phyloP scores from a whole-genome alignment of 2,797 vertebrate genomes.

The Xenopus petersii region DNA sequence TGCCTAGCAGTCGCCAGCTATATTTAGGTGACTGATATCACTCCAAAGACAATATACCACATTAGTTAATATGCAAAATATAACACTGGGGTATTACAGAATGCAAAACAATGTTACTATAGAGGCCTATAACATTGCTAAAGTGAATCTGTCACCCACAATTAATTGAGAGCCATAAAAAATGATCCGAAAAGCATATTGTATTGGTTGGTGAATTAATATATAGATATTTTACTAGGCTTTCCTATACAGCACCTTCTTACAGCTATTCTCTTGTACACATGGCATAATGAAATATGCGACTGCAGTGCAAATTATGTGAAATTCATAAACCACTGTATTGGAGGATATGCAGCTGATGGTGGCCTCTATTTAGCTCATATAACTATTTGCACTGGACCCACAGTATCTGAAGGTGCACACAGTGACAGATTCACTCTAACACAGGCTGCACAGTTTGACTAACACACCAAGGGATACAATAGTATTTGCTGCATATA shows the following conservation, averaged over 20 bases:
- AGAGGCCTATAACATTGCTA: not conserved
- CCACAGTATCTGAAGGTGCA: not conserved
- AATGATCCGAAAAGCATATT: too few species aligned
- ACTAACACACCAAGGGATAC: not conserved
- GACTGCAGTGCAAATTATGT: too few species aligned
- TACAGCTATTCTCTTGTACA: too few species aligned
- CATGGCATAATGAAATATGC: too few species aligned
- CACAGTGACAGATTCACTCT: not conserved
- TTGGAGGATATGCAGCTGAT: too few species aligned
- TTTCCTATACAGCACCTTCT: too few species aligned
- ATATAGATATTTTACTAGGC: too few species aligned
- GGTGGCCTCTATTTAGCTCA: too few species aligned
- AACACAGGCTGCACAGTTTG: not conserved
- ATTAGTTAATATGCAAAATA: not conserved
- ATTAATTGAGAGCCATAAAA: not conserved
- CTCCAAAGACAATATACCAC: not conserved
- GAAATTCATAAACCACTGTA: too few species aligned
- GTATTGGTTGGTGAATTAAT: too few species aligned
- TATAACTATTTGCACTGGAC: too few species aligned
- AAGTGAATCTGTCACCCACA: not conserved
- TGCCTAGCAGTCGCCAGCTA: not conserved
- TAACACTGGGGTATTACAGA: not conserved
- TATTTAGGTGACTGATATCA: not conserved
- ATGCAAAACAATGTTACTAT: slow-evolving; percentile 1
- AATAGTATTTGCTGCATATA: not conserved